phyloP scores from a whole-genome alignment of 2,797 vertebrate species.

The Emys orbicularis region DNA sequence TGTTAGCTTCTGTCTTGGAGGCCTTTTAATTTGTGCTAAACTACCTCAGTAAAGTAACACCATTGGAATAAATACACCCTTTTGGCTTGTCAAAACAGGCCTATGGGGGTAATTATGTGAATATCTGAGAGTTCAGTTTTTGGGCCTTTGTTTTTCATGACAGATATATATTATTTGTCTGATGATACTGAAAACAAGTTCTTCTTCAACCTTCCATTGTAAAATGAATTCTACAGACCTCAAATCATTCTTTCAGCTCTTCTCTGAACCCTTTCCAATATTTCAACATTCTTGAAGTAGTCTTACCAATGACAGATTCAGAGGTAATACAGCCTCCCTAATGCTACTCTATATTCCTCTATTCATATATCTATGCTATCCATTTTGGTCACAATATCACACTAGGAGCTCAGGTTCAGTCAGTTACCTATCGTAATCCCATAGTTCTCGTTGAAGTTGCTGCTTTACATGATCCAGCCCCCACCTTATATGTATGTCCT shows the following conservation, averaged over 20 bases:
- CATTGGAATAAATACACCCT: neutral
- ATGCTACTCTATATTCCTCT: neutral
- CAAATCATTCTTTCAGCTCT: neutral
- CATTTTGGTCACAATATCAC: neutral
- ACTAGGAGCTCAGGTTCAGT: neutral
- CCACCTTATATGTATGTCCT: neutral
- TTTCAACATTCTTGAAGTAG: neutral
- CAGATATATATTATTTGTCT: neutral
- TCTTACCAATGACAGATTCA: neutral
- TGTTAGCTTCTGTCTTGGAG: fast-evolving
- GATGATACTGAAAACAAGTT: fast-evolving
- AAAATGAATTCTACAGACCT: neutral
- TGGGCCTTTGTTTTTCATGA: neutral
- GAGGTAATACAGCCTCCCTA: neutral
- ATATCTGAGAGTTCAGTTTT: neutral
- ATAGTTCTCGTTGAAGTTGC: too few species aligned
- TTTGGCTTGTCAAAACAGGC: neutral
- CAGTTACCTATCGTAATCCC: neutral
- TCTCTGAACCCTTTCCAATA: neutral
- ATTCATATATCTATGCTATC: neutral
- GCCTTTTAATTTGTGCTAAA: neutral
- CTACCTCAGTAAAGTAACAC: neutral
- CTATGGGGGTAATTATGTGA: neutral
- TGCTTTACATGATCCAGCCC: neutral
- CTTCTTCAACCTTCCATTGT: neutral